Evolutionary conservation across 1,140 invertebrate genomes (phyloP), one percentile per base, ranked within the genome.

Genomic region (Cotesia glomerata): DNA sequence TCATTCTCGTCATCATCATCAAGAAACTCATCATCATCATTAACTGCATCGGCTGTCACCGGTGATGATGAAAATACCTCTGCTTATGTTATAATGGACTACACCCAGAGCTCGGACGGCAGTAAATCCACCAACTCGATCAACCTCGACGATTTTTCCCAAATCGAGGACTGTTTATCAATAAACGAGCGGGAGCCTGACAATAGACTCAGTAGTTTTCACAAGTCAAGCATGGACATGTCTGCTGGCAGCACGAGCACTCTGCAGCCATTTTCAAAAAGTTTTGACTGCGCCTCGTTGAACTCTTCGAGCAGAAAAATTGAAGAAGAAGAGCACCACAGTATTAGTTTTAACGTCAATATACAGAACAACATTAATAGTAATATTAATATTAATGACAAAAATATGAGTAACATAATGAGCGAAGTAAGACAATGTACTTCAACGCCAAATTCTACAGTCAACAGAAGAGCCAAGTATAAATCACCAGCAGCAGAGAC

Each of bases 291-390:
- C 0, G 77, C 81, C 13, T 86, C 83, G 3, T 72, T 83, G 1
- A 83, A 86, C 64, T 86, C 85, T 1, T 81, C 74, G 5, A 84
- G 82, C 68, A 83, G 82, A 54, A 86, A 84, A 64, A 79, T 77
- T 4, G 80, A 80, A 1, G 80, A 85, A 39, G 84, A 86, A 14
- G 84, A 85, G 9, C 80, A 81, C 3, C 26, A 9, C 51, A n/a
- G 35, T n/a, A 65, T 16, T 65, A 49, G 35, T 49, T 45, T 52
- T 13, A 18, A 32, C 4, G 18, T 34, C 11, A 67, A 14, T 8
- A 18, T 45, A 49, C 36, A 36, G 9, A 65, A 14, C 7, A 36
- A 36, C 3, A 39, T 64, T 14, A 64, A 58, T 51, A 69, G 59
- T 13, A 72, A 54, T n/a, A 36, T 49, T 4, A 69, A 66, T 9